A percentile compares a stretch with the other conserved stretches of the same genome.
Conservation (phyloP, 2,888 invertebrate species). For the Acanthococcus lagerstroemiae region DNA sequence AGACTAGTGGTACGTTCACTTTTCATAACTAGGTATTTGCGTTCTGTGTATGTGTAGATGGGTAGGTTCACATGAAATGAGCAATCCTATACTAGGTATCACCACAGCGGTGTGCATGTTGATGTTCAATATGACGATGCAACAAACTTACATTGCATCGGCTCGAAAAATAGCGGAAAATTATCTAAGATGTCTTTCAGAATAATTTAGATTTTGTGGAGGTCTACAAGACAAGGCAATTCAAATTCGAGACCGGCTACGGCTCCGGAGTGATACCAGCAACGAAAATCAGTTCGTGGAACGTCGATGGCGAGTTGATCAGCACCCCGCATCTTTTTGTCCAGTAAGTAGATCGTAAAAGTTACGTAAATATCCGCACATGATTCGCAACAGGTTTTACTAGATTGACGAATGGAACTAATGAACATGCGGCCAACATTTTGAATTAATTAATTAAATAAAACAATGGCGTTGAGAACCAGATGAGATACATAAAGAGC, state of each 20-base stretch:
- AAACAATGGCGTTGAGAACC: too few relatives aligned
- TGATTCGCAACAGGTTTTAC: too few relatives aligned
- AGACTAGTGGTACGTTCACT: constrained; percentile 57
- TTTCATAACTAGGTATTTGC: too few relatives aligned
- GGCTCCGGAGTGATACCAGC: constrained; percentile 24
- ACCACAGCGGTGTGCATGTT: not conserved
- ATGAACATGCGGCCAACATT: too few relatives aligned
- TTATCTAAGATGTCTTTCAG: constrained; percentile 43
- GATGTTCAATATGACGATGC: not conserved
- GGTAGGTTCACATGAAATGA: too few relatives aligned
- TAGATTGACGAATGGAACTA: too few relatives aligned
- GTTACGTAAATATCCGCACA: too few relatives aligned
- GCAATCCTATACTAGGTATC: constrained; percentile 8
- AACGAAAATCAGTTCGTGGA: constrained; percentile 56
- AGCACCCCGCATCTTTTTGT: constrained; percentile 42
- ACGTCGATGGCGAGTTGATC: constrained; percentile 70
- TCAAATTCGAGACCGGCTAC: constrained; percentile 51
- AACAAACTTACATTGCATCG: too few relatives aligned
- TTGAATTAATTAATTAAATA: too few relatives aligned
- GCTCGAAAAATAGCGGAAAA: too few relatives aligned
- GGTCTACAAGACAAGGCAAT: constrained; percentile 60
- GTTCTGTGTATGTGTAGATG: too few relatives aligned
- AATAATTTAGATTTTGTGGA: constrained; percentile 65
- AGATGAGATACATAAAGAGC: too few relatives aligned
- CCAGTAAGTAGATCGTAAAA: constrained; percentile 4